Percentiles rank a stretch among this genome's conserved stretches.
phyloP scores from a whole-genome alignment of 2,797 vertebrate species.

The Carcharodon carcharias region DNA sequence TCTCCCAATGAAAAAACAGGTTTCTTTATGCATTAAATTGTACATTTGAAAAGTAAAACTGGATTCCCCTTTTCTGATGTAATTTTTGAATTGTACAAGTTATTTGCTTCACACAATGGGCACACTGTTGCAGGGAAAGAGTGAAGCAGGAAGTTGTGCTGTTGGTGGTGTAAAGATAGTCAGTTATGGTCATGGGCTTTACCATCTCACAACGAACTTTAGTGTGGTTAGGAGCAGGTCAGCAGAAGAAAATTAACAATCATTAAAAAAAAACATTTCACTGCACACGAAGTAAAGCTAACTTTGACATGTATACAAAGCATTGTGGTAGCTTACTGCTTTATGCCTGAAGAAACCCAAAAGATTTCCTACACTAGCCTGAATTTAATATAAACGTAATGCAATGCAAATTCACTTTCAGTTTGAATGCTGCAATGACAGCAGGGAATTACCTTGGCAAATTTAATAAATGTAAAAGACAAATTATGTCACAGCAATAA shows the following conservation, averaged over 20 bases:
- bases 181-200: not conserved
- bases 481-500: not conserved
- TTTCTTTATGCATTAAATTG: not conserved
- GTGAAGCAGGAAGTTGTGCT: not conserved
- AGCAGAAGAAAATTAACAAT: not conserved
- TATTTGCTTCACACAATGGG: not conserved
- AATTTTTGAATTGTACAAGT: not conserved
- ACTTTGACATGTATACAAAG: not conserved
- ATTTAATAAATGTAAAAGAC: not conserved
- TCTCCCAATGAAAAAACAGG: not conserved
- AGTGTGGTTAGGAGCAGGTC: not conserved
- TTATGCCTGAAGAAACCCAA: not conserved
- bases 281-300: not conserved
- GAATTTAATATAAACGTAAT: not conserved
- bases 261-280: not conserved
- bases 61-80: not conserved
- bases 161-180: not conserved
- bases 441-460: not conserved
- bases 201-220: not conserved
- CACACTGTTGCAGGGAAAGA: not conserved
- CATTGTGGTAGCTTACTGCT: not conserved
- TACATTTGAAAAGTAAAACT: not conserved
- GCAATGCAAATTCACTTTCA: not conserved
- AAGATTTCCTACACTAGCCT: not conserved
- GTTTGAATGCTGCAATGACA: not conserved